Evolutionary conservation across 53 echinoderm and acorn worm genomes (phyloP), one percentile per base, ranked within the genome.

Genomic region (Arbacia lixula): DNA sequence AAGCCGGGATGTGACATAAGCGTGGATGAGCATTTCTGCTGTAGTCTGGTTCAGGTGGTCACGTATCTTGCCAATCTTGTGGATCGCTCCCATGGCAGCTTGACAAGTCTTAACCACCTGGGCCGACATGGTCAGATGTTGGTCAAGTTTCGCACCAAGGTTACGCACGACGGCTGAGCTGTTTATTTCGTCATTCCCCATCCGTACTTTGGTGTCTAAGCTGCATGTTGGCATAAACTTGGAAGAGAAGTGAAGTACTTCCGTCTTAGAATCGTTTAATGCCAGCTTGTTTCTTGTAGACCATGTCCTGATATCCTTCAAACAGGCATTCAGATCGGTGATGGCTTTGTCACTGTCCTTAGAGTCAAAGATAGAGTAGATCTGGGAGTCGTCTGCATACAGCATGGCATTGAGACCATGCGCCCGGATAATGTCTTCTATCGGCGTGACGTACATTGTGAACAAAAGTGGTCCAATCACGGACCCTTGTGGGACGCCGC

Each of bases 301-400:
- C 88, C 88, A 88, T 14, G 73, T 28, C 50, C 50, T 78, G 30
- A 83, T 43, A 37, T 88, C 88, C 5, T 40, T 36, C 8, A 88
- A 24, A 53, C 83, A 88, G 14, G 58, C 56, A 32, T 65, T 33
- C 8, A 83, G 17, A 36, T 8, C 32, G 25, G 16, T 38, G 53
- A 54, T 39, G 26, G 55, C 55, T 17, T 34, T 28, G 31, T 68
- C 53, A 37, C 60, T n/a, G n/a, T n/a, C n/a, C n/a, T n/a, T n/a
- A n/a, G n/a, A n/a, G n/a, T n/a, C n/a, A n/a, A n/a, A n/a, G n/a
- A n/a, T n/a, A n/a, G n/a, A 12, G 50, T 78, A 87, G 14, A 88
- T 17, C n/a, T 84, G 88, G 37, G 75, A 63, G 60, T 88, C 88
- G 50, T 88, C 88, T 1, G 88, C 88, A 40, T 88, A 88, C 58